phyloP scores from a whole-genome alignment of 2,113 vertebrate genomes.

The Grantiella picta region DNA sequence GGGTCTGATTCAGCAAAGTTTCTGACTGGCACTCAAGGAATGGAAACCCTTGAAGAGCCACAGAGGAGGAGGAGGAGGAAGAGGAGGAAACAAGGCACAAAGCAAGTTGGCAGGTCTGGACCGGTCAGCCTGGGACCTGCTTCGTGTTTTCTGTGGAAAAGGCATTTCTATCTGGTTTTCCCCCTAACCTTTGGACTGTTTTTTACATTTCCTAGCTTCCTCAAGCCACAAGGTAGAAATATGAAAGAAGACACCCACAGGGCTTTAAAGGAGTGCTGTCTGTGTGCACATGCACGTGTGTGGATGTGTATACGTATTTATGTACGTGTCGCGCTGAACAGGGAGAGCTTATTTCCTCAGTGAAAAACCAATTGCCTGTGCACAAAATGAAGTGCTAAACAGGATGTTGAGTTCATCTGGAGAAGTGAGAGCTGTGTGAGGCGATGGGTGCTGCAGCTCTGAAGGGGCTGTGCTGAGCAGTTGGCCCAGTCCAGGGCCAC shows the following conservation, averaged over 20 bases:
- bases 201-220: conserved; percentile 56
- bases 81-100: background rate
- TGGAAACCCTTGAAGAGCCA: background rate
- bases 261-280: background rate
- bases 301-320: conserved; percentile 1
- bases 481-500: rapidly evolving
- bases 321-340: background rate
- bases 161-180: background rate
- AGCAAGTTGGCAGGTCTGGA: background rate
- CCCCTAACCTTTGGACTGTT: background rate
- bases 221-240: conserved; percentile 11
- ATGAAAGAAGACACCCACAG: conserved; percentile 45
- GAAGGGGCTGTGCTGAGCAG: background rate
- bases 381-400: conserved; percentile 47
- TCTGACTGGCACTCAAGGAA: background rate
- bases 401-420: conserved; percentile 34
- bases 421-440: background rate
- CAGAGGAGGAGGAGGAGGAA: background rate
- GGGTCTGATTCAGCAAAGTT: background rate
- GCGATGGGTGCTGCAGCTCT: background rate
- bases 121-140: background rate
- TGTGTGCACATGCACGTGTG: background rate
- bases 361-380: conserved; percentile 3
- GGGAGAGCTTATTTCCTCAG: conserved; percentile 33
- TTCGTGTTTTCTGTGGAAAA: background rate